Evolutionary conservation across 2,888 invertebrate genomes (phyloP).

Genomic region (Cephus pulcher): DNA sequence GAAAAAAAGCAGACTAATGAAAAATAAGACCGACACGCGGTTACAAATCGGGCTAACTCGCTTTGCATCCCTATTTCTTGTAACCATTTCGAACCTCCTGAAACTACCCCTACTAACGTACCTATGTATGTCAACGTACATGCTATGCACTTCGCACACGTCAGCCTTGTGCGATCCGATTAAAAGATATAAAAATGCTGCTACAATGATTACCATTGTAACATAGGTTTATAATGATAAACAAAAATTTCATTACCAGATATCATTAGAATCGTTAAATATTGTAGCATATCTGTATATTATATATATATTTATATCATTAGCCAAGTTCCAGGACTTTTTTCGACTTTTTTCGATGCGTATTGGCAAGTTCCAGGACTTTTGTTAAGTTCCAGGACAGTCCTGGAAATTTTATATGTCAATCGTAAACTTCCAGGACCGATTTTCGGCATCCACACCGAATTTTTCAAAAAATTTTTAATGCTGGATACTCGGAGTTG

Average conservation of each 20-base stretch:
- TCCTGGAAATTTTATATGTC: no score
- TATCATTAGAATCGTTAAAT: background rate
- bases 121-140: background rate
- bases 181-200: background rate
- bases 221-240: background rate
- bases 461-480: no score
- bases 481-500: no score
- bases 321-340: no score
- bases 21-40: constrained; percentile 9
- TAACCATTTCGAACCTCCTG: background rate
- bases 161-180: background rate
- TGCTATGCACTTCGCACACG: background rate
- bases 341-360: no score
- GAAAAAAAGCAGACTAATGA: constrained; percentile 1
- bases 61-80: constrained; percentile 7
- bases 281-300: no score
- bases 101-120: background rate
- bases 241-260: background rate
- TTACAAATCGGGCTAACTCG: constrained; percentile 12
- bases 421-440: no score
- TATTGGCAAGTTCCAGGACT: no score
- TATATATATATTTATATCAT: no score
- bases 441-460: no score
- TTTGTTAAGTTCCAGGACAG: no score
- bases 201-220: background rate